phyloP scores from a whole-genome alignment of 2,797 vertebrate genomes.

The Setipinna tenuifilis region DNA sequence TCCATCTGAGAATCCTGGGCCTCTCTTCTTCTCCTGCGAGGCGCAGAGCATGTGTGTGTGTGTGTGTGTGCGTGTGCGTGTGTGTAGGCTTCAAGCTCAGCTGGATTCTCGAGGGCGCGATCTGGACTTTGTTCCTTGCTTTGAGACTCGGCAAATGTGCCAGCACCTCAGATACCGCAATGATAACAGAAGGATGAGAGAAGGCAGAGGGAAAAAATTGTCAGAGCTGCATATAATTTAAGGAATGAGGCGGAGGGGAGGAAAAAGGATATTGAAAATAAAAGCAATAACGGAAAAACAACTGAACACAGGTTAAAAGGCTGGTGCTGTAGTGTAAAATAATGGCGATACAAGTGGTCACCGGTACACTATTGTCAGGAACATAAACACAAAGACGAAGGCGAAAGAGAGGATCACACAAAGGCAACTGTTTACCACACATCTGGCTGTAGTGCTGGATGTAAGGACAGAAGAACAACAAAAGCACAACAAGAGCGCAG shows the following conservation, averaged over 20 bases:
- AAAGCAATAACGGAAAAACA: neutral
- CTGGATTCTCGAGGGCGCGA: neutral
- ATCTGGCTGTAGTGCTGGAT: constrained; percentile 3
- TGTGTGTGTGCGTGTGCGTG: neutral
- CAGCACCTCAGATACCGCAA: neutral
- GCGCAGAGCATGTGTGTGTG: neutral
- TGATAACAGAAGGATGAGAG: neutral
- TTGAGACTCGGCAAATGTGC: neutral
- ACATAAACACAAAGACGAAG: neutral
- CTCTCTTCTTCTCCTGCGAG: constrained; percentile 5
- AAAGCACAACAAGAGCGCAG: neutral
- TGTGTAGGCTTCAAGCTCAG: constrained; percentile 27
- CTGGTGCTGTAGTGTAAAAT: neutral
- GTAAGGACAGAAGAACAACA: neutral
- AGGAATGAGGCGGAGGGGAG: neutral
- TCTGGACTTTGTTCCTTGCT: constrained; percentile 5
- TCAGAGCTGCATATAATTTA: neutral
- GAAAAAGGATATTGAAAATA: neutral
- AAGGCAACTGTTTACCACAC: neutral
- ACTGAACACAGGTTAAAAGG: neutral
- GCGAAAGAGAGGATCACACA: neutral
- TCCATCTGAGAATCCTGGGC: neutral
- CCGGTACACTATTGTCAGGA: neutral
- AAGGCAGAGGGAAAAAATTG: neutral
- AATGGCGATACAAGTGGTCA: neutral